A percentile compares a stretch with the other conserved stretches of the same genome.
phyloP scores from a whole-genome alignment of 2,113 vertebrate genomes.

The Plecotus auritus region DNA sequence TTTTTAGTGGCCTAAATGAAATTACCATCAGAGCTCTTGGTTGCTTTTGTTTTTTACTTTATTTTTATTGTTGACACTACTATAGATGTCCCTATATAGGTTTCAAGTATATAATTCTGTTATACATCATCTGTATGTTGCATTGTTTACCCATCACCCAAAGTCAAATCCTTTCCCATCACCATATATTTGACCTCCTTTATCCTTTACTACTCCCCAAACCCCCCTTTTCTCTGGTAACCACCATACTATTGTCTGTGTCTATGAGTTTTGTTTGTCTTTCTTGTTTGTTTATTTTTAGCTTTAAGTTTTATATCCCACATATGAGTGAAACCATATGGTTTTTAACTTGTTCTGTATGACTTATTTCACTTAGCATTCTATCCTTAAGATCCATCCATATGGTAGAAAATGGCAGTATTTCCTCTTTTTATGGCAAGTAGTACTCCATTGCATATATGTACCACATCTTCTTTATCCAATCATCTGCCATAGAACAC shows the following conservation, averaged over 20 bases:
- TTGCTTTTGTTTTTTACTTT: no score
- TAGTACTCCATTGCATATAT: background rate
- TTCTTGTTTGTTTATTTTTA: background rate
- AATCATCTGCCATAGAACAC: background rate
- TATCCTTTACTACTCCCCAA: background rate
- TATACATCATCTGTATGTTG: background rate
- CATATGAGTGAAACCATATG: background rate
- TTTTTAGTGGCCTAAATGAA: no score
- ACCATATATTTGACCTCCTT: no score
- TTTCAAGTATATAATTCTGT: background rate
- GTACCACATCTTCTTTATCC: background rate
- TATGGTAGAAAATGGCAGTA: background rate
- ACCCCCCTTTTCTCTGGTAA: background rate
- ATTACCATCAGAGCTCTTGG: no score
- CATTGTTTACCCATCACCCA: background rate
- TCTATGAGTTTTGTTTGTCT: background rate
- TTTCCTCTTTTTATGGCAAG: background rate
- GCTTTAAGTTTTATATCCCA: background rate
- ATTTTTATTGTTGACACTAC: no score
- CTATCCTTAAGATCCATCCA: background rate
- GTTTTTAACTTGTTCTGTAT: background rate
- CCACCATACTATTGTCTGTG: background rate
- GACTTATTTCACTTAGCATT: background rate
- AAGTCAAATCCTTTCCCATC: background rate
- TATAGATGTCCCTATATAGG: no score